Conservation (phyloP, 2,888 invertebrate genomes). For the Drosophila suboccidentalis region DNA sequence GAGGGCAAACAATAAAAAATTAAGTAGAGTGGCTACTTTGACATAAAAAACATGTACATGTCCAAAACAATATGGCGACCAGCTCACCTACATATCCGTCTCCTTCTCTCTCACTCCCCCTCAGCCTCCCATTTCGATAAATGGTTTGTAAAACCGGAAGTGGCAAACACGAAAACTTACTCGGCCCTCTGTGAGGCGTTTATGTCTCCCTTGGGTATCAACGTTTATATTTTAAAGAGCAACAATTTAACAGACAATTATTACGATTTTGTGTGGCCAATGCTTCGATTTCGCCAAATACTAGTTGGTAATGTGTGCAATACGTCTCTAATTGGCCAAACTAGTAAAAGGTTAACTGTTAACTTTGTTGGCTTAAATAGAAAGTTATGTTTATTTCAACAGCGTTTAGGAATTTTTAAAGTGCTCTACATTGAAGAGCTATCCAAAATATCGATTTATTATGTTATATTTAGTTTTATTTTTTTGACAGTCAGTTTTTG, state of each 20-base stretch:
- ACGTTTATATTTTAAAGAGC: slow-evolving; percentile 74
- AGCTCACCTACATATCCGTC: slow-evolving; percentile 30
- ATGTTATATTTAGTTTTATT: no score
- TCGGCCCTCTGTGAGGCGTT: slow-evolving; percentile 5
- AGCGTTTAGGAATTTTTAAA: neutral
- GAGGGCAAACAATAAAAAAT: slow-evolving; percentile 20
- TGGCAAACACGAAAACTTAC: slow-evolving; percentile 33
- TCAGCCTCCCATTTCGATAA: neutral
- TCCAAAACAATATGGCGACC: slow-evolving; percentile 73
- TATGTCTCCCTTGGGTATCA: slow-evolving; percentile 56
- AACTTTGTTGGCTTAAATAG: no score
- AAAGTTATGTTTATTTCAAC: neutral
- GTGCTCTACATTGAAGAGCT: neutral
- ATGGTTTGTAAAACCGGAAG: slow-evolving; percentile 40
- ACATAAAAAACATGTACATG: slow-evolving; percentile 71
- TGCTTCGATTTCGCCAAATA: slow-evolving; percentile 27
- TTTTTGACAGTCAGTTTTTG: no score
- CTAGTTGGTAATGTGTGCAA: neutral
- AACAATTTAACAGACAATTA: slow-evolving; percentile 75
- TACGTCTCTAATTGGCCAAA: slow-evolving; percentile 26
- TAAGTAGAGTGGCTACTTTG: slow-evolving; percentile 42
- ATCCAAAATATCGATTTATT: neutral
- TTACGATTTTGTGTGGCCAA: slow-evolving; percentile 65
- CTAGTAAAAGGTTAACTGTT: slow-evolving; percentile 42
- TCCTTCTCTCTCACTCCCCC: neutral